Percentiles rank a stretch among this genome's conserved stretches.
These are phyloP conservation scores for Callitettix versicolor DNA, from an alignment of 1,140 invertebrate species.

Conservation along the genomic window DNA sequence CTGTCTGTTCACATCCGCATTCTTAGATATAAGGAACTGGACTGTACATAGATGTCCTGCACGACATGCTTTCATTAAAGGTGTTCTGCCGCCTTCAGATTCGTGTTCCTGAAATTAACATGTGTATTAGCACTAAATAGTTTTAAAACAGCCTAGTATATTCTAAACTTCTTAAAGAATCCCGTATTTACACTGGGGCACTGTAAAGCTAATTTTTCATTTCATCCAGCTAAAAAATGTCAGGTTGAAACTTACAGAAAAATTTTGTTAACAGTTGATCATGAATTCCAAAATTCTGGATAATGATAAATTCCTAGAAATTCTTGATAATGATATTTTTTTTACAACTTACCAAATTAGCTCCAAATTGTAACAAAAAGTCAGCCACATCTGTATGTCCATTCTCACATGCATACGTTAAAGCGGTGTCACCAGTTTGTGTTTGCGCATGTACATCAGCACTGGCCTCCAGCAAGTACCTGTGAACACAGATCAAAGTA, in stretches of 20 bases:
- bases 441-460: slow-evolving; percentile 91
- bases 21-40: slow-evolving; percentile 87
- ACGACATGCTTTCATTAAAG: slow-evolving; percentile 97
- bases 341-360: slow-evolving; percentile 56
- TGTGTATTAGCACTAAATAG: too few species aligned
- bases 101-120: slow-evolving; percentile 59
- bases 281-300: too few species aligned
- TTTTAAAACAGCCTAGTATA: too few species aligned
- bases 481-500: slow-evolving; percentile 23
- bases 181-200: too few species aligned
- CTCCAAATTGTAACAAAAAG: slow-evolving; percentile 75
- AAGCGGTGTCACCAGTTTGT: slow-evolving; percentile 90
- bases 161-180: too few species aligned
- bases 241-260: too few species aligned
- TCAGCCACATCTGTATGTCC: slow-evolving; percentile 89
- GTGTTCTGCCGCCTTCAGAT: slow-evolving; percentile 88
- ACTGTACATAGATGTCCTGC: slow-evolving; percentile 98
- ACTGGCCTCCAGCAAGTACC: slow-evolving; percentile 66
- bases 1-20: slow-evolving; percentile 86
- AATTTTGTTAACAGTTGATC: too few species aligned
- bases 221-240: too few species aligned
- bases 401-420: slow-evolving; percentile 95
- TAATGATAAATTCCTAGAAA: too few species aligned
- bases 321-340: too few species aligned
- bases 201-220: background rate